Base-by-base conservation (phyloP, 2,888 invertebrate genomes). In the Apodemia duryi region DNA sequence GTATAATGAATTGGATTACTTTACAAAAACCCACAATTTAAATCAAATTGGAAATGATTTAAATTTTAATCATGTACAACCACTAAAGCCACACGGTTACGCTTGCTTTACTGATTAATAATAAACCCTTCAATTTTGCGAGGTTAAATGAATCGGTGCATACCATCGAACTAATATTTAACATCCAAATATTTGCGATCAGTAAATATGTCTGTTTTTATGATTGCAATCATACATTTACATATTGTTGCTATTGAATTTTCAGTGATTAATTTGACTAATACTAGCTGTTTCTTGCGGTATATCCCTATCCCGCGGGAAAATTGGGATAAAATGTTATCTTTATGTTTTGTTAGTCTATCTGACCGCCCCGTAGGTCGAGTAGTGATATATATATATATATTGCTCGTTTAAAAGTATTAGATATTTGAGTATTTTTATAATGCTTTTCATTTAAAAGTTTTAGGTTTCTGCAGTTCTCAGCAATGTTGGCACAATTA, bases 31-130 rank as follows among this genome's bases (percentile, higher is more conserved):
- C 10, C 38, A 46, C 28, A 35, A n/a, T 43, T 43, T 62, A 28
- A 28, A 46, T 13, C 9, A 49, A 64, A 32, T 57, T 57, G 41
- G 73, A 71, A 69, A 69, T 71, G 69, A 72, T 74, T 72, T 73
- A 65, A 66, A 72, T 80, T 83, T 82, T 78, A 80, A 84, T 83
- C 82, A 81, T 78, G 74, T 77, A 72, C 69, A 77, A 71, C 77
- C 73, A 62, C 74, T 63, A 62, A 69, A 73, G 67, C 71, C 69
- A 69, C 67, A 65, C 35, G 51, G 67, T 67, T 66, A 63, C 60
- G 64, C 57, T 62, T 52, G 61, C 46, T 51, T 63, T 52, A 38
- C 61, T 65, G 64, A 69, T 72, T 69, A 67, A 71, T 68, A 67
- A 71, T 71, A 68, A 70, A 69, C 66, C 68, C 63, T 64, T 65